Percentiles rank a stretch among this genome's conserved stretches.
Conservation (phyloP, 2,113 vertebrate species). For the Vidua chalybeata region DNA sequence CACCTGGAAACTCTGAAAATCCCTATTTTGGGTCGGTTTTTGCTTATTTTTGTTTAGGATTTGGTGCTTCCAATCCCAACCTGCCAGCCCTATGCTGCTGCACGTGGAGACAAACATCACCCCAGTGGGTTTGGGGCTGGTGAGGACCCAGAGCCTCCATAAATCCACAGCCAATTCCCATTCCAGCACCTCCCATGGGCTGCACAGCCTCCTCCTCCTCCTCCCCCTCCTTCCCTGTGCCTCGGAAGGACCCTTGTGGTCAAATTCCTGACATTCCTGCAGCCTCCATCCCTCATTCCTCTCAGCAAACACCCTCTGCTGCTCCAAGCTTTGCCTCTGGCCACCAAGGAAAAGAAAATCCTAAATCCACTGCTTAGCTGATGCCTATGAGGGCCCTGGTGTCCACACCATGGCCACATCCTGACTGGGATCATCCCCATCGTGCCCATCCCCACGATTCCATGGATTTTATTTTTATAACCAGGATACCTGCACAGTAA, state of each 20-base stretch:
- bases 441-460: accelerated
- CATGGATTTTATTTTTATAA: background rate
- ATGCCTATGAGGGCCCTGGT: background rate
- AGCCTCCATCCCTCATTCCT: conserved; percentile 12
- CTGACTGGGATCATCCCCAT: background rate
- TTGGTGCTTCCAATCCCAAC: background rate
- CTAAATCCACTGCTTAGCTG: background rate
- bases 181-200: background rate
- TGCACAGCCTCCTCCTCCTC: background rate
- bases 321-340: background rate
- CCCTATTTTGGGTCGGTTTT: accelerated
- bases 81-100: background rate
- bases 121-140: background rate
- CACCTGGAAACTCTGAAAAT: background rate
- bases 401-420: accelerated
- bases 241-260: conserved; percentile 26
- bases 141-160: background rate
- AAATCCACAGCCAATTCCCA: background rate
- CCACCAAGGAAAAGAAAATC: background rate
- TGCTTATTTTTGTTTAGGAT: background rate
- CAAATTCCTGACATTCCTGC: conserved; percentile 55
- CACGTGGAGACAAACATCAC: background rate
- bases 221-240: background rate
- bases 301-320: background rate
- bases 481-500: background rate